Base-by-base conservation (phyloP, 1,140 invertebrate genomes). In the Ooceraea biroi region DNA sequence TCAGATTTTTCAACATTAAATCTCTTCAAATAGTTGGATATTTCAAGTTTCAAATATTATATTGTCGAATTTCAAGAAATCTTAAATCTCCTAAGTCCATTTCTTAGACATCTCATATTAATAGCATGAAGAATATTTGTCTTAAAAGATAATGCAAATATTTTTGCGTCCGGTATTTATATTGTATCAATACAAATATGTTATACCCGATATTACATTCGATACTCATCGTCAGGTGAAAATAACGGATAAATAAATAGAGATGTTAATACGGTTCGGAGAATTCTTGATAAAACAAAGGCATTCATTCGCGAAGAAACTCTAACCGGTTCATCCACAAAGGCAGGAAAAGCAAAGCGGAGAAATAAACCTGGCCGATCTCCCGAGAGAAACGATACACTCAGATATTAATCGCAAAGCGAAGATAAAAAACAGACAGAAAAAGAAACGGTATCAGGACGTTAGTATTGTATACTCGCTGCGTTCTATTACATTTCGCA, bases 201-300 rank as follows among this genome's bases (percentile, higher is more conserved):
- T 44, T 30, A 12, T 80, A 80, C 44, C 7, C n/a, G 1, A 69
- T 50, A 69, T 46, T 80, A 69, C 14, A 78, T 80, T 69, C 50
- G 69, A 57, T 57, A 22, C 69, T 78, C 27, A 12, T 30, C 14
- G 36, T 69, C 25, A 44, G 17, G 69, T 68, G 63, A 30, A 69
- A 69, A 69, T 57, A 46, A 30, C 30, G 30, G 17, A 12, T n/a
- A 69, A 71, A 80, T 80, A 80, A 80, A 57, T 17, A 44, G 25
- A 66, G 74, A 80, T 57, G 41, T 80, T 80, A 46, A 80, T 57
- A 12, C 25, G 22, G 3, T 10, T 3, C 12, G 27, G 55, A 36
- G 14, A 80, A 71, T 80, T n/a, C 48, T 78, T 69, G 63, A 57
- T 22, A 27, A 78, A 68, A 78, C 61, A 68, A 68, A 68, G 11